Conservation (phyloP, 35 echinoderm and acorn worm genomes). For the Ophiothrix spiculata region DNA sequence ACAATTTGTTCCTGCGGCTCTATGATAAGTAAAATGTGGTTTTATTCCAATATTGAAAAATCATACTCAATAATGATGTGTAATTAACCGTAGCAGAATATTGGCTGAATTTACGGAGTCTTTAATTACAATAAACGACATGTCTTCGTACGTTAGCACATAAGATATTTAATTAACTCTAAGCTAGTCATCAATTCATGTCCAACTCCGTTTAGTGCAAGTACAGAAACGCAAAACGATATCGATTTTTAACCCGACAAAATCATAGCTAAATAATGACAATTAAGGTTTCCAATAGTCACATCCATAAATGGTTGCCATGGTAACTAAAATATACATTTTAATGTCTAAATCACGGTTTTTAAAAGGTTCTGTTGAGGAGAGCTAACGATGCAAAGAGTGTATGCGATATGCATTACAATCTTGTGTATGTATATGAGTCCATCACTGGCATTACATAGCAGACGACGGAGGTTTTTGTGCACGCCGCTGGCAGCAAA, state of each 20-base stretch:
- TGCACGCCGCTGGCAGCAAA: not conserved
- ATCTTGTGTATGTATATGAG: not conserved
- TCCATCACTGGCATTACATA: not conserved
- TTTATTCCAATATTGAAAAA: not conserved
- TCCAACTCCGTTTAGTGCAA: not conserved
- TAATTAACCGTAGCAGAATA: not conserved
- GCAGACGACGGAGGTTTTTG: not conserved
- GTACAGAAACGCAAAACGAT: not conserved
- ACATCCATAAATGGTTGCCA: not conserved
- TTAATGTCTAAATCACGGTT: constrained; percentile 1
- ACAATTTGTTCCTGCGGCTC: not conserved
- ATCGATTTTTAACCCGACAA: not conserved
- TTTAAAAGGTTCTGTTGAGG: not conserved
- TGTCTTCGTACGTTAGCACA: not conserved
- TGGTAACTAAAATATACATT: not conserved
- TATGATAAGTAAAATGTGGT: not conserved
- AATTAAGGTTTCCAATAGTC: not conserved
- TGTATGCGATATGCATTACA: not conserved
- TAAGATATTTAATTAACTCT: not conserved
- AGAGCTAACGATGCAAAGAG: too few species aligned
- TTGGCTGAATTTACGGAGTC: not conserved
- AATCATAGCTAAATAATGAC: not conserved
- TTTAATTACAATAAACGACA: not conserved
- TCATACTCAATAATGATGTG: not conserved
- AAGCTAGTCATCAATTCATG: not conserved